Percentiles rank a stretch among this genome's conserved stretches.
Evolutionary conservation across 2,888 invertebrate species (phyloP).

Genomic region (Caenorhabditis panamensis): DNA sequence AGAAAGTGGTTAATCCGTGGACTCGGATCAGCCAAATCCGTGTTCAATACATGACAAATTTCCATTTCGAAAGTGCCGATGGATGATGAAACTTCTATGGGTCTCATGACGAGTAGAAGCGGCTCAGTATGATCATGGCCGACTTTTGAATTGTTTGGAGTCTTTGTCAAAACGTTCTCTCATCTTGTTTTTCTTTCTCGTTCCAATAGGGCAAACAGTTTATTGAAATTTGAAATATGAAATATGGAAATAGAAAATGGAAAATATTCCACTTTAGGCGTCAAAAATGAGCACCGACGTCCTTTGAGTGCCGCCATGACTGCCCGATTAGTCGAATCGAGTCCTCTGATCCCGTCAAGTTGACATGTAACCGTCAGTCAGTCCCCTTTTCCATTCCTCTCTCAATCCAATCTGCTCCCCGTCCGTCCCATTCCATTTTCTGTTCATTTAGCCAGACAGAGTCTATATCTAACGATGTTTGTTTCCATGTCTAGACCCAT

Average conservation of each 20-base stretch:
- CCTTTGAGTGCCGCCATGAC: too few relatives aligned
- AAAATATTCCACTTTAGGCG: background rate
- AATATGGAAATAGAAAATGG: background rate
- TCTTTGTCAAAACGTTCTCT: background rate
- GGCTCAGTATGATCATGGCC: background rate
- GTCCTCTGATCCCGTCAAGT: background rate
- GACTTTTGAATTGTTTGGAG: background rate
- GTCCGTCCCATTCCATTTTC: background rate
- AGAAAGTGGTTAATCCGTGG: background rate
- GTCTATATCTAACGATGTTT: conserved; percentile 3
- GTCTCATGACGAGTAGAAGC: background rate
- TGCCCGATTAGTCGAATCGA: background rate
- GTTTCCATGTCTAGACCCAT: conserved; percentile 4
- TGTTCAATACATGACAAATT: background rate
- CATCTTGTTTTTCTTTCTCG: background rate
- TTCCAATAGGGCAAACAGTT: background rate
- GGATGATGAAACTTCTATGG: background rate
- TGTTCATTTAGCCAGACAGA: background rate
- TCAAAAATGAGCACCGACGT: background rate
- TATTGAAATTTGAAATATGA: background rate
- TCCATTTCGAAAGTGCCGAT: background rate
- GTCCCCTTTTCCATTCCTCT: background rate
- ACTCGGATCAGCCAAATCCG: background rate
- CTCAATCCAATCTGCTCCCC: background rate
- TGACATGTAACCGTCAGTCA: background rate